Base-by-base conservation (phyloP, 1,140 invertebrate species). In the Bradysia coprophila region DNA sequence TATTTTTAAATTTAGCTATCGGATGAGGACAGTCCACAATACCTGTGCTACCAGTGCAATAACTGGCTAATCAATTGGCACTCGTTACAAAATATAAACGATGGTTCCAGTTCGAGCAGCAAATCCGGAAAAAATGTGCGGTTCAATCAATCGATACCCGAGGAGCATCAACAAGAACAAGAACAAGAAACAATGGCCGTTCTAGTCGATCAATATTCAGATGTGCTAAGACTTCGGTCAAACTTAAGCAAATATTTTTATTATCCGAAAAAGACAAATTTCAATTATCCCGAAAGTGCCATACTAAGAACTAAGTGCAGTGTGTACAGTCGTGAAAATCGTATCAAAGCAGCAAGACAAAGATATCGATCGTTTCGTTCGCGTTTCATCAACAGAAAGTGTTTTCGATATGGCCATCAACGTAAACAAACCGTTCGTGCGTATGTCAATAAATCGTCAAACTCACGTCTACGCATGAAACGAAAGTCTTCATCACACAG, bases 31-130 rank as follows among this genome's bases (percentile, higher is more conserved):
- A 60, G n/a, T n/a, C n/a, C n/a, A n/a, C n/a, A 60, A 45, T 60
- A 55, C 43, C 45, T 60, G 22, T 60, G 57, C 51, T 60, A 57
- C 42, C 57, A 57, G 44, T 60, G 57, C 47, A 60, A 60, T 45
- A 60, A 60, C 41, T 60, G 57, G 57, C 47, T 60, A 4, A 59
- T 60, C 43, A 60, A 60, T 37, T 60, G 57, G 57, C 55, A 60
- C 23, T 59, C 57, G 31, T 43, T 60, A 44, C 57, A 57, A 39
- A 39, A 39, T 9, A 21, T 22, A 13, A 39, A 23, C 21, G 15
- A 34, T 34, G 32, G 18, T 34, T 15, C 13, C 13, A 34, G 32
- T 34, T 16, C n/a, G n/a, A n/a, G n/a, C n/a, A 13, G 32, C n/a
- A 34, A 16, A 34, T 34, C 3, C 32, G 18, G 13, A 34, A 34